Evolutionary conservation across 2,797 vertebrate species (phyloP), one percentile per base, ranked within the genome.

Genomic region (Malurus splendens): DNA sequence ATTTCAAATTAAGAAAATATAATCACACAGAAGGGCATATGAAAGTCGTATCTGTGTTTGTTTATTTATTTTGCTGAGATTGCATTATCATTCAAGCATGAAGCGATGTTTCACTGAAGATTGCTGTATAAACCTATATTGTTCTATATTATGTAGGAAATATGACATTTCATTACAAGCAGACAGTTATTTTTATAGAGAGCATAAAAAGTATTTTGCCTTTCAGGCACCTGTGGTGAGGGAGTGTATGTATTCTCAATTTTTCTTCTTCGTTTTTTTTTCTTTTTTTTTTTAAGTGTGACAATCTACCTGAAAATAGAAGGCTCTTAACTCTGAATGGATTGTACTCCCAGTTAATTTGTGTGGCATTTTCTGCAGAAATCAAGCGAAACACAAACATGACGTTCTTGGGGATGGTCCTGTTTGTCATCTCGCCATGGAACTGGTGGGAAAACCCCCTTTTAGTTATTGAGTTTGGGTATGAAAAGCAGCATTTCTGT

Each of bases 41-140:
- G 91, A 94, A 93, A 94, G 91, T 92, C 50, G 4, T 75, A 36
- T 68, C 76, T 90, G 22, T 67, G 38, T 39, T 89, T 93, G 38
- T 90, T 90, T 88, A 76, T 90, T 93, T 92, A 78, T 88, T 82
- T 93, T 93, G 93, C 91, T 94, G 92, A 95, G 83, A 89, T 92
- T 91, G 89, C 79, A 55, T 96, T 94, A 90, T 88, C 86, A 64
- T 92, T 92, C 65, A 83, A 78, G 86, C 77, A 54, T 87, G 89
- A 93, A 94, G 87, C 0, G 22, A 82, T 92, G 86, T 93, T 93
- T 95, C 89, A 88, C 67, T 82, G 81, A 92, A 90, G 91, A 95
- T 95, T 93, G 92, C 91, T 90, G 86, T 93, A 90, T 92, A 94
- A 95, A 93, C 64, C 90, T 71, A 57, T 95, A 87, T 85, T 92